Evolutionary conservation across 2,113 vertebrate species (phyloP).

Genomic region (Coptodon rendalli): DNA sequence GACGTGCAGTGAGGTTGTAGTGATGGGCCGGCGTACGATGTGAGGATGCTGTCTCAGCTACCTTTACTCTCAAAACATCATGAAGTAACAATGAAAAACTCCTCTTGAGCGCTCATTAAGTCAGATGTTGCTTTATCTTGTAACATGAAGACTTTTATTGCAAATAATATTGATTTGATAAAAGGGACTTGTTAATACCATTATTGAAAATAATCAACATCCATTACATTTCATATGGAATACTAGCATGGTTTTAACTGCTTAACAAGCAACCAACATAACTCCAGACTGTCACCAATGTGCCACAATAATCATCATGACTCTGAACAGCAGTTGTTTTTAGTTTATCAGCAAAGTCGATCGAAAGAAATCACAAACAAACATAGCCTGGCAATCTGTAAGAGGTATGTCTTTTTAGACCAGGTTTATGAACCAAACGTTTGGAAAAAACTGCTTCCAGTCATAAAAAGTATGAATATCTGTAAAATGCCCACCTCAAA

Average conservation of each 20-base stretch:
- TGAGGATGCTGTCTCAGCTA: not conserved
- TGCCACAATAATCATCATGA: conserved; percentile 62
- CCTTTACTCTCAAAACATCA: not conserved
- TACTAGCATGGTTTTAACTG: conserved; percentile 56
- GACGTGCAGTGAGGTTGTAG: not conserved
- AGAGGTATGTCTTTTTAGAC: conserved; percentile 57
- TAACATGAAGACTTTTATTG: conserved; percentile 69
- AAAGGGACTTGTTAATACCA: conserved; percentile 65
- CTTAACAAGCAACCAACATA: conserved; percentile 55
- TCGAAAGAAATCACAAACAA: conserved; percentile 55
- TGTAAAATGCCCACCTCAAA: conserved; percentile 75
- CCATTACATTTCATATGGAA: conserved; percentile 67
- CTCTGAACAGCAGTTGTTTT: conserved; percentile 41
- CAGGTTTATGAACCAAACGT: conserved; percentile 45
- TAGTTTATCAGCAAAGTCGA: conserved; percentile 42
- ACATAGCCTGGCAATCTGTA: conserved; percentile 38
- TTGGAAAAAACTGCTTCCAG: conserved; percentile 52
- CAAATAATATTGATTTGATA: conserved; percentile 65
- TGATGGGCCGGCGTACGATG: not conserved
- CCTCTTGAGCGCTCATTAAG: conserved; percentile 47
- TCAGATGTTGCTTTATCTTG: conserved; percentile 57
- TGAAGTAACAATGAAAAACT: not conserved
- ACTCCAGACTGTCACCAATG: conserved; percentile 62
- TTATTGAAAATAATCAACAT: conserved; percentile 66
- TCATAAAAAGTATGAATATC: conserved; percentile 62